Base-by-base conservation (phyloP, 2,113 vertebrate species). In the Buteo buteo region DNA sequence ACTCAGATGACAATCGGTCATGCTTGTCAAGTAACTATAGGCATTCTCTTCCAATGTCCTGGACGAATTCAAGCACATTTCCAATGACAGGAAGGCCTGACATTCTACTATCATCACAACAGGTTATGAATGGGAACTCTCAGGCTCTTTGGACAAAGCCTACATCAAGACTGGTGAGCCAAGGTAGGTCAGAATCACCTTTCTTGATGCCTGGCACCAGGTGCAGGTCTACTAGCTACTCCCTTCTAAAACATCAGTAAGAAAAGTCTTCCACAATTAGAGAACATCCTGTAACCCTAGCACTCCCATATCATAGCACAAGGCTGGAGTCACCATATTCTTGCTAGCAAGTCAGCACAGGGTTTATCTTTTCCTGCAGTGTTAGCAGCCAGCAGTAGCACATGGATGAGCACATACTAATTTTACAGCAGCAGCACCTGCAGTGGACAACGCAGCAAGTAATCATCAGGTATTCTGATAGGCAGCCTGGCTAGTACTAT, bases 381-480 rank as follows among this genome's bases (percentile, higher is more conserved):
- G 18, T 22, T 76, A 79, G 50, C 71, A 71, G 78, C 16, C 59
- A 82, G 28, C 28, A 74, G 69, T 7, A 72, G 44, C 58, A 54
- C 14, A 9, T 3, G 10, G 42, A 65, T 11, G 2, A 82, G 70
- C 34, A 59, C 17, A 16, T 3, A 29, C 19, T n/a, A 61, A 59
- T 31, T 57, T 44, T n/a, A 64, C 10, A 77, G 49, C 47, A 67
- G 61, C 21, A 76, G 62, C 24, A 82, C 11, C 32, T 82, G n/a
- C 70, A 86, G 57, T 0, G 4, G 32, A 67, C 3, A 0, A 40
- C 3, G 11, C 57, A 72, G 44, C 26, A 54, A 65, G 20, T 24
- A 67, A 57, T 11, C 34, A 21, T 5, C 3, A 5, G 4, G 5
- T 69, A 38, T 44, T 81, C 7, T 0, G 0, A 61, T 8, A n/a